Conservation (phyloP, 1,140 invertebrate genomes). For the Tetranychus urticae region DNA sequence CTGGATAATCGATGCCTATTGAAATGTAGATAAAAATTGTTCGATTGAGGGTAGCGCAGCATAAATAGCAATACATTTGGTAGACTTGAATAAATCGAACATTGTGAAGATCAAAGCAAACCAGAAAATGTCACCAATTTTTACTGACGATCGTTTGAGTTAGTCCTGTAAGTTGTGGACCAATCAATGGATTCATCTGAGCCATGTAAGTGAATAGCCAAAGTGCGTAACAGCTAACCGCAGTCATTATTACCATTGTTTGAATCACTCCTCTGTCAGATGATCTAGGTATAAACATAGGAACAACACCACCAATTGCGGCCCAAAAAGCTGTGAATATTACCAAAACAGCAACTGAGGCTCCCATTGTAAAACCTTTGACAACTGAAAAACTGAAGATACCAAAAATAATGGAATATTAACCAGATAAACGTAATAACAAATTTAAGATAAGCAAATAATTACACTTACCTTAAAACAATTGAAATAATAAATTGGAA, state of each 20-base stretch:
- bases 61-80: too few relatives aligned
- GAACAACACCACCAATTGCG: slow-evolving; percentile 51
- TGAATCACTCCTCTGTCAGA: slow-evolving; percentile 67
- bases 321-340: slow-evolving; percentile 50
- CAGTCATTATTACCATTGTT: slow-evolving; percentile 58
- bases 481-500: too few relatives aligned
- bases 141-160: slow-evolving; percentile 40
- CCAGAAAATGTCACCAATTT: not conserved
- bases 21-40: too few relatives aligned
- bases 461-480: not conserved
- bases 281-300: slow-evolving; percentile 63
- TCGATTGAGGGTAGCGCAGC: too few relatives aligned
- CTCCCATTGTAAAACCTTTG: not conserved
- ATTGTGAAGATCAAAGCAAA: too few relatives aligned
- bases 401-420: not conserved
- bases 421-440: not conserved
- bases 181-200: slow-evolving; percentile 82
- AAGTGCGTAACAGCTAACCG: slow-evolving; percentile 64
- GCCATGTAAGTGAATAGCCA: slow-evolving; percentile 82
- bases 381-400: not conserved
- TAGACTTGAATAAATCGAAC: too few relatives aligned
- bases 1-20: too few relatives aligned
- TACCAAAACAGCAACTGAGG: not conserved
- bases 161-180: slow-evolving; percentile 44
- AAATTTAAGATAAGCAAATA: not conserved